Evolutionary conservation across 1,140 invertebrate genomes (phyloP).

Genomic region (Hormaphis cornu): DNA sequence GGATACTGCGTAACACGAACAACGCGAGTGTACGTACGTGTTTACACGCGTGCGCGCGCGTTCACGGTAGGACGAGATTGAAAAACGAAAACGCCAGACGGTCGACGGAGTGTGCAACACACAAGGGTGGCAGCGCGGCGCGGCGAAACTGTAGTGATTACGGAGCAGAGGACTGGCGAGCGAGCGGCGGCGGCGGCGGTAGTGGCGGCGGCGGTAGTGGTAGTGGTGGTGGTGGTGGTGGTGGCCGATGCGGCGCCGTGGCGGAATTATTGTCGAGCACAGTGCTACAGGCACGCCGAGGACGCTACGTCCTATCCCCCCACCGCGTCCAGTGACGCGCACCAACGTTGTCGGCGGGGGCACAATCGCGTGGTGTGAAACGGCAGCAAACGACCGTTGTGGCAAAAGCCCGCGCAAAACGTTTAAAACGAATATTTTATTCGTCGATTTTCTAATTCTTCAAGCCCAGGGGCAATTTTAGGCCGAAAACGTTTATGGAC

Average conservation of each 20-base stretch:
- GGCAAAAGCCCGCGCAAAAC: neutral
- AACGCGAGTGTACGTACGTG: neutral
- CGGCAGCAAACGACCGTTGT: neutral
- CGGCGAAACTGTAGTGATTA: no score
- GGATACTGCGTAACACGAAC: neutral
- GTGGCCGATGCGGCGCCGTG: no score
- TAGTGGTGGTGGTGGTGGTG: no score
- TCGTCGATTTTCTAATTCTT: no score
- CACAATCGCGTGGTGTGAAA: neutral
- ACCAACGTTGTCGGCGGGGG: neutral
- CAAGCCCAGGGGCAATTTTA: no score
- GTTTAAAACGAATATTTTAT: no score
- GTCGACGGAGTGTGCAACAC: neutral
- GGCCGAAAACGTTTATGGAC: no score
- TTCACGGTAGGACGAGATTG: slow-evolving; percentile 20
- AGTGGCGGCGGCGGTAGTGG: neutral
- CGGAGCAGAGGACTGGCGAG: neutral
- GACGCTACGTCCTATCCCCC: slow-evolving; percentile 23
- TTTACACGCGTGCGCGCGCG: neutral
- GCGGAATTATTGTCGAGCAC: no score
- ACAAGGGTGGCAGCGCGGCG: neutral
- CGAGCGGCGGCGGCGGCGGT: neutral
- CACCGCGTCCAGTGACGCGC: neutral
- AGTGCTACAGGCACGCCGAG: no score
- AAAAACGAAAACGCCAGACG: no score